Evolutionary conservation across 2,113 vertebrate species (phyloP).

Genomic region (Camelus bactrianus): DNA sequence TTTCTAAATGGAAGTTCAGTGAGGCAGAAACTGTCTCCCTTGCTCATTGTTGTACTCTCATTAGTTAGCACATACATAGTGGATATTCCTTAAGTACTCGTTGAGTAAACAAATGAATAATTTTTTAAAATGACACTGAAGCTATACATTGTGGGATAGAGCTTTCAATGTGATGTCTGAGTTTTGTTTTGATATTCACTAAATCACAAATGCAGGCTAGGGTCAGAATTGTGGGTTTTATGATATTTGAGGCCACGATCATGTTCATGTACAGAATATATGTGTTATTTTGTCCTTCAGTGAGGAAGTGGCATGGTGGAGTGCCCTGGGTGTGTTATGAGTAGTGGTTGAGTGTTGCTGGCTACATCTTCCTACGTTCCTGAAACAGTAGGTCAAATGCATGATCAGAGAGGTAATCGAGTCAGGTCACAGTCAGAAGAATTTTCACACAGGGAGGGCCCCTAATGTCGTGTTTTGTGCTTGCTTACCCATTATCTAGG

Average conservation of each 20-base stretch:
- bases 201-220: background rate
- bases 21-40: background rate
- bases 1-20: constrained; percentile 1
- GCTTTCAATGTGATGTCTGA: background rate
- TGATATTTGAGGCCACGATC: background rate
- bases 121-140: background rate
- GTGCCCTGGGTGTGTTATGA: background rate
- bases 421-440: background rate
- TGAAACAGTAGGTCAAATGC: background rate
- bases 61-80: background rate
- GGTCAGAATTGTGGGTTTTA: background rate
- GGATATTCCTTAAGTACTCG: background rate
- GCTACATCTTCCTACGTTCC: background rate
- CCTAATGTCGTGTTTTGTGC: background rate
- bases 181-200: background rate
- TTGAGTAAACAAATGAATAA: background rate
- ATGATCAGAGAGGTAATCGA: background rate
- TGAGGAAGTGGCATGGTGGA: background rate
- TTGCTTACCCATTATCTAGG: background rate
- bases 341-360: background rate
- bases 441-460: background rate
- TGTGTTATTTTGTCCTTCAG: background rate
- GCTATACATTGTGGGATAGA: background rate
- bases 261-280: background rate
- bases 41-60: background rate